Evolutionary conservation across 2,113 vertebrate species (phyloP).

Genomic region (Pseudopipra pipra): DNA sequence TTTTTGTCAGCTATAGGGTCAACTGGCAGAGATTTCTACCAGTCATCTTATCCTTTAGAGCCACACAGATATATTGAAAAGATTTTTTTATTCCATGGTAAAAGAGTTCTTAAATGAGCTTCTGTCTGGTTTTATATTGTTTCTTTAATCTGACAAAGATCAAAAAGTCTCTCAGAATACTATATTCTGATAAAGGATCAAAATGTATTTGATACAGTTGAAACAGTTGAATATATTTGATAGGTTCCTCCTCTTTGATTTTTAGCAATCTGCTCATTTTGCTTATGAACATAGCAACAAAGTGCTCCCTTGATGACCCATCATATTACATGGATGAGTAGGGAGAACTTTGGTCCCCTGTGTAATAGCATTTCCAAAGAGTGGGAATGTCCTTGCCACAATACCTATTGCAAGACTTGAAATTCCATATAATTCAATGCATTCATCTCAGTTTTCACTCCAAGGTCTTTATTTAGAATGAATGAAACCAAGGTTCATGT

Average conservation of each 20-base stretch:
- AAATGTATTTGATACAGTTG: background rate
- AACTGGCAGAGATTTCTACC: background rate
- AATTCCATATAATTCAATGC: background rate
- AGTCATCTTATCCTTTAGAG: background rate
- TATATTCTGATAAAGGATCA: background rate
- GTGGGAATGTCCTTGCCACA: background rate
- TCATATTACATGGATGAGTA: background rate
- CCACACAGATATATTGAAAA: background rate
- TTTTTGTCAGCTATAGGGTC: background rate
- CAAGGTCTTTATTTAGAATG: background rate
- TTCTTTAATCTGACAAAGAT: background rate
- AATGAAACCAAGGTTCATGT: background rate
- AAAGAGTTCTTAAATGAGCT: background rate
- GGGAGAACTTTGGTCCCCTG: background rate
- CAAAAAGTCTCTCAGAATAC: background rate
- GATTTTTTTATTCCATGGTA: background rate
- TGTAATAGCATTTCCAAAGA: background rate
- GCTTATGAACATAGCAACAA: background rate
- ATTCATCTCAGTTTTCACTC: background rate
- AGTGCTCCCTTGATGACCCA: background rate
- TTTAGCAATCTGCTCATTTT: background rate
- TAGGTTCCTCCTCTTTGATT: background rate
- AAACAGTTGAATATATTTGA: background rate
- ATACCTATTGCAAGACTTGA: background rate
- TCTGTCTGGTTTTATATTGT: background rate